These are phyloP conservation scores for Anhinga anhinga DNA, from an alignment of 2,113 vertebrate species.

Conservation along the genomic window DNA sequence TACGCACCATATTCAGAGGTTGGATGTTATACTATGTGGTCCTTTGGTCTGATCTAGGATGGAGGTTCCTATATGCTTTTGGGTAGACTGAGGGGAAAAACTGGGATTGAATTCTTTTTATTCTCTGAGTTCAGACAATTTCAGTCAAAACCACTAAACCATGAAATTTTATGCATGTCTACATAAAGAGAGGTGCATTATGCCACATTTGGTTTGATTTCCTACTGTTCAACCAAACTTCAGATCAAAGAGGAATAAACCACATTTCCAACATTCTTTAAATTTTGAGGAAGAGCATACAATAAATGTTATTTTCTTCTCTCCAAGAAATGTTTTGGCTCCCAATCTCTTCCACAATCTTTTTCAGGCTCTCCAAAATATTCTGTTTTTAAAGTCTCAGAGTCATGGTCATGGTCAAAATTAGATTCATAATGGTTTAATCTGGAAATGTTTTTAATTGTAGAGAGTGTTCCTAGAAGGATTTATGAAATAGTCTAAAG, in stretches of 20 bases:
- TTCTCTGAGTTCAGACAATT: not conserved
- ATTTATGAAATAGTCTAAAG: not conserved
- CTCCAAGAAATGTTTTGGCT: no score
- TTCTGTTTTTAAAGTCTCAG: no score
- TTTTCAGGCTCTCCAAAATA: no score
- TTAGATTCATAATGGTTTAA: no score
- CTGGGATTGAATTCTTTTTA: not conserved
- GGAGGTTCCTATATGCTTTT: not conserved
- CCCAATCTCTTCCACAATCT: no score
- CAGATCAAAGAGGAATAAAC: not conserved
- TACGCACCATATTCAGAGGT: fast-evolving
- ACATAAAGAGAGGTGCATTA: not conserved
- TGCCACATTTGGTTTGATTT: not conserved
- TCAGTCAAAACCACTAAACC: not conserved
- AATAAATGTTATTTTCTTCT: no score
- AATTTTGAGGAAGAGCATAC: not conserved
- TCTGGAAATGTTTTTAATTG: no score
- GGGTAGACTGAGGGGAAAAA: not conserved
- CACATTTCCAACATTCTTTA: not conserved
- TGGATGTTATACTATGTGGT: not conserved
- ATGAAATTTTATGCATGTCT: not conserved
- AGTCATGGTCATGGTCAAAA: no score
- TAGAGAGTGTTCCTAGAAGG: not conserved
- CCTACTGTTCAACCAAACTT: not conserved
- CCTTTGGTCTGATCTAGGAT: not conserved